Evolutionary conservation across 2,113 vertebrate species (phyloP), one percentile per base, ranked within the genome.

Genomic region (Prinia subflava): DNA sequence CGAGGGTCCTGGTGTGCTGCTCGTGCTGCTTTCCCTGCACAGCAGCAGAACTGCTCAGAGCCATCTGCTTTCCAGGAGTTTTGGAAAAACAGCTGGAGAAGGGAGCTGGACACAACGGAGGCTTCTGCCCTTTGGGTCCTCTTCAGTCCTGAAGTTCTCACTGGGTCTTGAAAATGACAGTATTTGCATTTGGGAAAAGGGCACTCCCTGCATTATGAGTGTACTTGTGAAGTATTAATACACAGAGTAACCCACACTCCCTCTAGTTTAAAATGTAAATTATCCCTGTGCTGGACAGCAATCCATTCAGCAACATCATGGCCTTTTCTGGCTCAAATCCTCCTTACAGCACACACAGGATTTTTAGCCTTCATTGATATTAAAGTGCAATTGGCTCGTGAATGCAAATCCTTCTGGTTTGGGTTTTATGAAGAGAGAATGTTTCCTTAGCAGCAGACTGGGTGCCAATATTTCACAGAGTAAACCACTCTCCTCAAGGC

Each of bases 41-140:
- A 82, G 87, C 97, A 94, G 63, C 96, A 95, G 96, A 92, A 82
- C 56, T 94, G 87, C 76, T 87, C 47, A 65, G 64, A 70, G 81
- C 22, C 95, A 92, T 95, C 95, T 94, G 97, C 91, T 84, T 41
- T 63, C 55, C 96, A 91, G 78, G 94, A 97, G 96, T 68, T 97
- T 95, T 70, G 35, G 90, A 37, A 92, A 96, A 97, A 74, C 68
- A 76, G n/a, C 76, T 42, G n/a, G 60, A 95, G 94, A 79, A 94
- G 80, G 62, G 60, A 81, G 94, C 84, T 83, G 88, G 53, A 60
- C 84, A 91, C 23, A 92, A 92, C 89, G 89, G 46, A 89, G 79
- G 80, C 74, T 95, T 88, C 84, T 91, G 63, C 6, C 60, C 65
- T 65, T 20, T 49, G 52, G 30, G 35, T 90, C 30, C 57, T 62